Evolutionary conservation across 2,888 invertebrate species (phyloP).

Genomic region (Coelinius sp.): DNA sequence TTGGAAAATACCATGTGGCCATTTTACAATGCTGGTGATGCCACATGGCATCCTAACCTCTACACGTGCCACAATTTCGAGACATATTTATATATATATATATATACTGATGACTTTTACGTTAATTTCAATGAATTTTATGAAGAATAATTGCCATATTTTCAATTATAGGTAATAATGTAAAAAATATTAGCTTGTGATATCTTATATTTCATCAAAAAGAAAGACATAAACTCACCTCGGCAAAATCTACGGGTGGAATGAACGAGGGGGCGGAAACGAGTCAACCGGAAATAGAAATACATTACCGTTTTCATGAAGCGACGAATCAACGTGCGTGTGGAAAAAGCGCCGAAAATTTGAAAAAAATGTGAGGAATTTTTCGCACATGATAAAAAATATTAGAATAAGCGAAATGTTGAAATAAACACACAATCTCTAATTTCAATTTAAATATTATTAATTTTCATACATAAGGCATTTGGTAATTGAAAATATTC

Average conservation of each 20-base stretch:
- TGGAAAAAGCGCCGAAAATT: background rate
- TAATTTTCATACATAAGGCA: background rate
- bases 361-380: background rate
- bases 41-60: conserved; percentile 13
- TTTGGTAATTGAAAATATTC: background rate
- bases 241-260: conserved; percentile 14
- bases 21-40: background rate
- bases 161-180: background rate
- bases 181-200: background rate
- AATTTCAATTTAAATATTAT: background rate
- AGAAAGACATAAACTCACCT: background rate
- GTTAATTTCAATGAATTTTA: background rate
- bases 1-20: background rate
- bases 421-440: background rate
- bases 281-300: background rate
- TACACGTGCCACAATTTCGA: background rate
- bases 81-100: background rate
- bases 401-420: no score
- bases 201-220: background rate
- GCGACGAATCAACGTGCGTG: background rate
- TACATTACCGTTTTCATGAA: background rate
- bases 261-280: conserved; percentile 7
- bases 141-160: background rate
- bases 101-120: background rate
- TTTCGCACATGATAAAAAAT: no score